Evolutionary conservation across 2,113 vertebrate species (phyloP).

Genomic region (Oryzias curvinotus): DNA sequence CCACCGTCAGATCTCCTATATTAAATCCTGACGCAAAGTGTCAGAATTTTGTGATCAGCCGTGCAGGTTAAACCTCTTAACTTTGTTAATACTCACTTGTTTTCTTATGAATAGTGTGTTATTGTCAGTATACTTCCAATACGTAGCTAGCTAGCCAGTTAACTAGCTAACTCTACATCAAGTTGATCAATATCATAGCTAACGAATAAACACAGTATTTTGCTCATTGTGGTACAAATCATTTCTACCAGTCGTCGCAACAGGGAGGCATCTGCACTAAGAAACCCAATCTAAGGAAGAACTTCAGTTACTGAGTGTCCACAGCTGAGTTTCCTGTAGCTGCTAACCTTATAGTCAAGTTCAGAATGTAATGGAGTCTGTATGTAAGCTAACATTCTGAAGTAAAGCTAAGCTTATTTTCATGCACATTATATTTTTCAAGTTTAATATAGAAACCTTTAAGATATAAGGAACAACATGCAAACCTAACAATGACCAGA

Average conservation of each 20-base stretch:
- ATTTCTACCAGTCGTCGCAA: background rate
- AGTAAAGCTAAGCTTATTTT: background rate
- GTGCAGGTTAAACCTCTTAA: background rate
- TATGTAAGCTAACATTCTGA: constrained; percentile 1
- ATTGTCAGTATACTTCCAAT: constrained; percentile 16
- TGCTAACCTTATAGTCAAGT: background rate
- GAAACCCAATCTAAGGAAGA: background rate
- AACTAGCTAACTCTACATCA: constrained; percentile 26
- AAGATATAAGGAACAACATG: too few species aligned
- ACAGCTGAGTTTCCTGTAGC: background rate
- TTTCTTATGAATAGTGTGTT: background rate
- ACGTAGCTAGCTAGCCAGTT: constrained; percentile 16
- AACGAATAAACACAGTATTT: constrained; percentile 10
- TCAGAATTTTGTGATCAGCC: fast-evolving
- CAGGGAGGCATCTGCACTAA: constrained; percentile 11
- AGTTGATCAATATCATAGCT: constrained; percentile 11
- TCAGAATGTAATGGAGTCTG: too few species aligned
- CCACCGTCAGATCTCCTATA: background rate
- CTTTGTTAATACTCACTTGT: fast-evolving
- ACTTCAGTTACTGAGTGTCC: background rate
- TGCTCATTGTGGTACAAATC: constrained; percentile 11
- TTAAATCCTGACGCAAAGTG: background rate
- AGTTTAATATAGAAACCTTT: too few species aligned
- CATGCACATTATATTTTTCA: too few species aligned
- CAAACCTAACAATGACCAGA: too few species aligned